Conservation (phyloP, 2,113 vertebrate genomes). For the Sphaerodactylus townsendi region DNA sequence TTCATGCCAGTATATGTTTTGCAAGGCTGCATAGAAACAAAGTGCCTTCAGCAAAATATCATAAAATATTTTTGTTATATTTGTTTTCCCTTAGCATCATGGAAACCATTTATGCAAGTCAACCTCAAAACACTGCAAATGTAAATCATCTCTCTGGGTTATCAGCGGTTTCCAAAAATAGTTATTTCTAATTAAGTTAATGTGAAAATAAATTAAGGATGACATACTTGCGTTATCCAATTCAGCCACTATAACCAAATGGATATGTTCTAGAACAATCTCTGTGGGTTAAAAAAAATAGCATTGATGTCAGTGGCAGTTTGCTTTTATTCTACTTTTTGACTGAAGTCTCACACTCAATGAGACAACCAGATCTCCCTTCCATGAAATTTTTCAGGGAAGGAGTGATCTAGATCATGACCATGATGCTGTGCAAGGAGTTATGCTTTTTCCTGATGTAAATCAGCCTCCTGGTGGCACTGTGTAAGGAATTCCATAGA, state of each 20-base stretch:
- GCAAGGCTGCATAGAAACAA: background rate
- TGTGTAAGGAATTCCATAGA: no score
- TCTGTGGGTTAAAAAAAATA: background rate
- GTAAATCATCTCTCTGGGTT: background rate
- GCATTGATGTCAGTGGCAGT: background rate
- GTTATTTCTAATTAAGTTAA: constrained; percentile 1
- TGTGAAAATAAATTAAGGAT: constrained; percentile 22
- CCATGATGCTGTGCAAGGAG: no score
- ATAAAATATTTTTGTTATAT: constrained; percentile 6
- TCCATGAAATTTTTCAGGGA: no score
- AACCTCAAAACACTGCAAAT: background rate
- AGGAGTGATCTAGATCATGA: no score
- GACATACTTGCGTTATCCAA: background rate
- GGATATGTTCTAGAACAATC: background rate
- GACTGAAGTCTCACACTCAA: background rate
- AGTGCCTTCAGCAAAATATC: background rate
- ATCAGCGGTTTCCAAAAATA: constrained; percentile 23
- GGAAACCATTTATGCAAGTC: constrained; percentile 12
- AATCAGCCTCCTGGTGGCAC: no score
- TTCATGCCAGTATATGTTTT: constrained; percentile 41
- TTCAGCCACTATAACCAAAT: background rate
- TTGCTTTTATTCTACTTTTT: background rate
- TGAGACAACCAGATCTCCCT: background rate
- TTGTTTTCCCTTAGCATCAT: background rate
- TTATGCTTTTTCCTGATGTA: no score